Percentiles rank a stretch among this genome's conserved stretches.
These are phyloP conservation scores for Azorinus chamasolen DNA, from an alignment of 2,888 invertebrate genomes.

Conservation along the genomic window DNA sequence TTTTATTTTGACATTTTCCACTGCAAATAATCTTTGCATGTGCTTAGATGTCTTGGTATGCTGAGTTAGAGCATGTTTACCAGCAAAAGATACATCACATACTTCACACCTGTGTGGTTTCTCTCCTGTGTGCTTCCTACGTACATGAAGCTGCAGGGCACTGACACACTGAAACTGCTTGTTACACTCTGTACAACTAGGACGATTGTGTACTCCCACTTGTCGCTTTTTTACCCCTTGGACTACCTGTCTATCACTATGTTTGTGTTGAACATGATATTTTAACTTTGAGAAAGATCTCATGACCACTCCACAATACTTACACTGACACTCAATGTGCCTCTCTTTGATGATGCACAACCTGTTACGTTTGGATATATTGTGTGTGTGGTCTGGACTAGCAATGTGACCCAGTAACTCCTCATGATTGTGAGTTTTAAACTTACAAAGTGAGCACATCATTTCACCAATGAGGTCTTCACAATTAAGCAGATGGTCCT, in stretches of 20 bases:
- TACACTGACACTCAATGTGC: slow-evolving; percentile 77
- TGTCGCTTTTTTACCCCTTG: slow-evolving; percentile 51
- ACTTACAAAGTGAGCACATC: slow-evolving; percentile 81
- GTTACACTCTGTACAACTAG: slow-evolving; percentile 69
- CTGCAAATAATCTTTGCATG: slow-evolving; percentile 8
- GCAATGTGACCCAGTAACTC: slow-evolving; percentile 78
- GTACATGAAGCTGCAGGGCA: slow-evolving; percentile 54
- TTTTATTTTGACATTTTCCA: slow-evolving; percentile 10
- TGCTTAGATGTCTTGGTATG: slow-evolving; percentile 22
- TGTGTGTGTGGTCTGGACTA: slow-evolving; percentile 67
- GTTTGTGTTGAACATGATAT: slow-evolving; percentile 74
- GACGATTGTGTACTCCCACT: slow-evolving; percentile 58
- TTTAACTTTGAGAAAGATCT: slow-evolving; percentile 76
- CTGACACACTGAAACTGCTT: slow-evolving; percentile 56
- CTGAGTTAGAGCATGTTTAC: slow-evolving; percentile 26
- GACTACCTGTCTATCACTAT: slow-evolving; percentile 65
- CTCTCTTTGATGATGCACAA: slow-evolving; percentile 81
- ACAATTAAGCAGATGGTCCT: slow-evolving; percentile 73
- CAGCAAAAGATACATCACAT: slow-evolving; percentile 32
- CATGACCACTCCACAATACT: slow-evolving; percentile 77
- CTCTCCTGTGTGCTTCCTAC: slow-evolving; percentile 20
- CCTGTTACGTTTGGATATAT: slow-evolving; percentile 57
- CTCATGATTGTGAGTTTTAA: slow-evolving; percentile 68
- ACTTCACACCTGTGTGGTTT: slow-evolving; percentile 42
- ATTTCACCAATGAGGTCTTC: slow-evolving; percentile 78